Evolutionary conservation across 2,797 vertebrate genomes (phyloP).

Genomic region (Emys orbicularis): DNA sequence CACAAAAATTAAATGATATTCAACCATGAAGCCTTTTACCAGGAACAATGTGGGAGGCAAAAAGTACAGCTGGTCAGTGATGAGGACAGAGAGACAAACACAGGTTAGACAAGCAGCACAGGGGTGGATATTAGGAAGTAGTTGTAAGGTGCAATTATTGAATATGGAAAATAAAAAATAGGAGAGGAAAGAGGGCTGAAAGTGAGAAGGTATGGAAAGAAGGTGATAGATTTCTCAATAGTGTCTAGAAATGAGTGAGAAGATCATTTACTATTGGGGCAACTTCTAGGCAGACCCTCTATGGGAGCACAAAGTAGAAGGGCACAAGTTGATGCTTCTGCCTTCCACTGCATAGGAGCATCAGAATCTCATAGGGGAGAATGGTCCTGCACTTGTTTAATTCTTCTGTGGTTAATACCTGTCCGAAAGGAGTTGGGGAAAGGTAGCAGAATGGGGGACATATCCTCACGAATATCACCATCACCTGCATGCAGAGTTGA

Average conservation of each 20-base stretch:
- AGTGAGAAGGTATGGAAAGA: neutral
- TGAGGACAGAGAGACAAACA: neutral
- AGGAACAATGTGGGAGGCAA: neutral
- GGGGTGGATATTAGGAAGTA: neutral
- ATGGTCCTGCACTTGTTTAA: fast-evolving
- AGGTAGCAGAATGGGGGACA: neutral
- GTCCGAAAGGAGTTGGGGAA: neutral
- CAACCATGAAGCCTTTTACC: slow-evolving; percentile 8
- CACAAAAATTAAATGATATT: slow-evolving; percentile 41
- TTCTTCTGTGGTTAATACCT: neutral
- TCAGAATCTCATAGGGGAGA: neutral
- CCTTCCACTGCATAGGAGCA: neutral
- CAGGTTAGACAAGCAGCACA: neutral
- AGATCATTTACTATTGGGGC: neutral
- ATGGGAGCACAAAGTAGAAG: neutral
- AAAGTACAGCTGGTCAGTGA: neutral
- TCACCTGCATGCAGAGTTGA: neutral
- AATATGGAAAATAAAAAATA: neutral
- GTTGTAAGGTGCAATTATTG: neutral
- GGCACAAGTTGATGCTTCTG: neutral
- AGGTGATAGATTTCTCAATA: neutral
- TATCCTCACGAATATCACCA: fast-evolving
- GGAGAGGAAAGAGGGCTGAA: neutral
- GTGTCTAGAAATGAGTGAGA: neutral
- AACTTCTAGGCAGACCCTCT: neutral